Base-by-base conservation (phyloP, 2,797 vertebrate species). In the Sebastolobus alascanus region DNA sequence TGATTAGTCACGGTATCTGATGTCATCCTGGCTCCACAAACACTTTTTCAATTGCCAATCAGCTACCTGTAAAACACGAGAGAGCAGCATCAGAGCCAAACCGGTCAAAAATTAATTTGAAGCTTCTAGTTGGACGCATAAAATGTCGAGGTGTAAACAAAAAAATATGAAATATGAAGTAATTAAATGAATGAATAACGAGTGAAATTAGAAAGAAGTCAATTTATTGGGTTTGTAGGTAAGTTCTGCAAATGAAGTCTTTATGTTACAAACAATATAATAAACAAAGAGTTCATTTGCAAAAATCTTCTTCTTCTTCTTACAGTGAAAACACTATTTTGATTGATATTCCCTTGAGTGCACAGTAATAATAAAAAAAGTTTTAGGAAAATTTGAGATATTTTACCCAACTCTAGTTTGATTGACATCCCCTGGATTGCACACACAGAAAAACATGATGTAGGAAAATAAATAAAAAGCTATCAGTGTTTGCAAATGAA, bases 1-100 rank as follows among this genome's bases (percentile, higher is more conserved):
- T 22, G 90, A 95, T 94, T 94, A 84, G 93, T 93, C 87, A 68
- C 12, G 79, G 91, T 87, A 77, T 91, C 88, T 94, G 92, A 93
- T 93, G 91, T 92, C 92, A 88, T 90, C 82, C 68, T 16, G 70
- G 85, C 84, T 89, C 86, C 76, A 84, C 40, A 88, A 90, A 86
- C 90, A 89, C 72, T 56, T 79, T 64, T 67, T 64, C 60, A 75
- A 14, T 75, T 20, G 60, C 27, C 52, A 11, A 77, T 84, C 35
- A 6, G 75, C 74, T 77, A 87, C 87, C 84, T 89, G 85, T 56
- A 55, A 75, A 64, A 64, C 1, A 2, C 35, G 68, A 73, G 29
- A 2, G 18, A 60, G 70, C 38, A 60, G 37, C 5, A 40, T 59
- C 1, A 18, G 61, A 8, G 59, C 33, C 18, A 5, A 8, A 10